phyloP scores from a whole-genome alignment of 1,140 invertebrate species.

The Magallana angulata region DNA sequence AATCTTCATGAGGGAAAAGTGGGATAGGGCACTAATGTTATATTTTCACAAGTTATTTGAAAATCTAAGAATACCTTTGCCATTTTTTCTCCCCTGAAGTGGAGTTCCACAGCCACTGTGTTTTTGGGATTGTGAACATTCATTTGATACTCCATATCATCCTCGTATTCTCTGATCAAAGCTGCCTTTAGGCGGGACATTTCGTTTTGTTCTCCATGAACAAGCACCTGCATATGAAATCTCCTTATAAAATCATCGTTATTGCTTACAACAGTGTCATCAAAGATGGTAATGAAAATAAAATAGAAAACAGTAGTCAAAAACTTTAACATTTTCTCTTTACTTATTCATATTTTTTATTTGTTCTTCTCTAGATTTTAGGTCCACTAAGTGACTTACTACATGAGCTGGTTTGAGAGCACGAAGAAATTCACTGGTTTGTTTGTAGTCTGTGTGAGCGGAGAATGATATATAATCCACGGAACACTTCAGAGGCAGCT shows the following conservation, averaged over 20 bases:
- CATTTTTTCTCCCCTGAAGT: constrained; percentile 98
- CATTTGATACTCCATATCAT: constrained; percentile 91
- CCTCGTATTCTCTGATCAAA: constrained; percentile 95
- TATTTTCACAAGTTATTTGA: not conserved
- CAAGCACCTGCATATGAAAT: constrained; percentile 85
- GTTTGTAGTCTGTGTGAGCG: constrained; percentile 99
- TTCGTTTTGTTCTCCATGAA: constrained; percentile 99
- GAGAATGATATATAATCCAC: constrained; percentile 99
- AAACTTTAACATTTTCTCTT: no score
- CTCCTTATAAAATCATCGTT: no score
- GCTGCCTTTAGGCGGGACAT: constrained; percentile 98
- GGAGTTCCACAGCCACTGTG: constrained; percentile 94
- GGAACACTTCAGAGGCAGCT: constrained; percentile 93
- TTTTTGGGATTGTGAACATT: constrained; percentile 97
- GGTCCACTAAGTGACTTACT: constrained; percentile 80
- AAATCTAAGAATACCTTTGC: constrained; percentile 87
- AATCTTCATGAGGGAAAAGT: no score
- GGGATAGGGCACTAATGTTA: not conserved
- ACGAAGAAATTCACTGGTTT: constrained; percentile 98
- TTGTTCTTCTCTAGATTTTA: no score
- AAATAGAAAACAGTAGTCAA: no score
- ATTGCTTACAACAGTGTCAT: no score
- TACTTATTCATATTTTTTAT: no score
- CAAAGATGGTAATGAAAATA: no score
- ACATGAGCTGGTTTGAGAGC: constrained; percentile 96